phyloP scores from a whole-genome alignment of 23 tunicate genomes.

The Botrylloides violaceus region DNA sequence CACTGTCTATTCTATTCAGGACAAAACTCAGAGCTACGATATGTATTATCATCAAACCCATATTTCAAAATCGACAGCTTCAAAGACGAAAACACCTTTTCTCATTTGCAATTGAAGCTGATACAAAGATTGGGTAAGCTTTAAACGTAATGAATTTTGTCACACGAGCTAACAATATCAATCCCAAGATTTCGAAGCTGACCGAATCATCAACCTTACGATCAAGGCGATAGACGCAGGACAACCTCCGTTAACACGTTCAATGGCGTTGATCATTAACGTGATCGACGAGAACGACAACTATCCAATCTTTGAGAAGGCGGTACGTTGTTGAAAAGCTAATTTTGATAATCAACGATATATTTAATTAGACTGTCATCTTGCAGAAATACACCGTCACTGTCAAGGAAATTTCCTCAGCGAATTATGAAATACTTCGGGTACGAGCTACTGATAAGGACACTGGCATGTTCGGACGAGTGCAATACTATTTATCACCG shows the following conservation, averaged over 20 bases:
- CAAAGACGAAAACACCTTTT: constrained; percentile 3
- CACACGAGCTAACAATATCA: neutral
- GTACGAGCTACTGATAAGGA: constrained; percentile 62
- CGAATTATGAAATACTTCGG: constrained; percentile 26
- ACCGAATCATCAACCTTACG: constrained; percentile 4
- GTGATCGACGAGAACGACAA: constrained; percentile 60
- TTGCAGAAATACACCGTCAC: constrained; percentile 25
- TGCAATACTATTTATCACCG: constrained; percentile 41
- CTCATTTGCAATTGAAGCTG: neutral
- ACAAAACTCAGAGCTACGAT: neutral
- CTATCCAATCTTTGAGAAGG: constrained; percentile 43
- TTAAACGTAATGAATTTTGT: too few relatives aligned
- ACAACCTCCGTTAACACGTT: constrained; percentile 13
- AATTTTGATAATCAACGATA: too few relatives aligned
- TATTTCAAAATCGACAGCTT: neutral
- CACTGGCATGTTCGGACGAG: constrained; percentile 41
- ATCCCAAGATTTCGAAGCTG: neutral
- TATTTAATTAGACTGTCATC: too few relatives aligned
- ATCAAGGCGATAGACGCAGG: constrained; percentile 47
- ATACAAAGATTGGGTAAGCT: neutral
- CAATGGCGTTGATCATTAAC: constrained; percentile 22
- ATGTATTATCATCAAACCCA: neutral
- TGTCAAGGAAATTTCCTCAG: constrained; percentile 20
- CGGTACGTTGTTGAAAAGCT: constrained; percentile 22
- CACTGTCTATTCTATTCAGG: neutral